Evolutionary conservation across 2,888 invertebrate species (phyloP).

Genomic region (Andrena flavipes): DNA sequence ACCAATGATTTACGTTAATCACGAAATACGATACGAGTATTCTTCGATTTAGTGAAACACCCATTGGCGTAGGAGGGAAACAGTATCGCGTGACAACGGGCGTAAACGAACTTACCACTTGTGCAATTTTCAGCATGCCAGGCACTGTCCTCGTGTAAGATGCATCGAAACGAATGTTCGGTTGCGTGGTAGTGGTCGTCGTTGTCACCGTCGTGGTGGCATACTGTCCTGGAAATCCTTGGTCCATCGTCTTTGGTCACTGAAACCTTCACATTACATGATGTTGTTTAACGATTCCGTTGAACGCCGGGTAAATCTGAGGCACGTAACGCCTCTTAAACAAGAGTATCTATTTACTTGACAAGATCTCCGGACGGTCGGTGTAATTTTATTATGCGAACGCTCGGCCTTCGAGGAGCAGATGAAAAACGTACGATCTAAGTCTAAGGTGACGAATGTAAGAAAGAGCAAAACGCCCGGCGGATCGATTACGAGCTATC

Average conservation of each 20-base stretch:
- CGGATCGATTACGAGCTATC: constrained; percentile 61
- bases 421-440: not conserved
- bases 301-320: too few species aligned
- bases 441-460: not conserved
- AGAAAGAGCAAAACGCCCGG: constrained; percentile 29
- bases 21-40: not conserved
- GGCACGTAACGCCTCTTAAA: too few species aligned
- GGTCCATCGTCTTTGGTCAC: constrained; percentile 84
- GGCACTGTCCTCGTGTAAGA: constrained; percentile 90
- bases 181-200: constrained; percentile 89
- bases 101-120: constrained; percentile 88
- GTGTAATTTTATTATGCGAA: not conserved
- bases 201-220: constrained; percentile 88
- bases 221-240: constrained; percentile 91
- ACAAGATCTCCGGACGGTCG: not conserved
- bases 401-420: not conserved
- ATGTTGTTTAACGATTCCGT: too few species aligned
- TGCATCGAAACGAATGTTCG: constrained; percentile 91
- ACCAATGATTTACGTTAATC: not conserved
- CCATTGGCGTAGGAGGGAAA: not conserved
- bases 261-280: constrained; percentile 22
- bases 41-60: not conserved
- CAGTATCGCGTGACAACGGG: not conserved
- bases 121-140: constrained; percentile 91
- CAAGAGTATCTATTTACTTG: too few species aligned